A percentile compares a stretch with the other conserved stretches of the same genome.
phyloP scores from a whole-genome alignment of 2,888 invertebrate species.

The Limnephilus auricula region DNA sequence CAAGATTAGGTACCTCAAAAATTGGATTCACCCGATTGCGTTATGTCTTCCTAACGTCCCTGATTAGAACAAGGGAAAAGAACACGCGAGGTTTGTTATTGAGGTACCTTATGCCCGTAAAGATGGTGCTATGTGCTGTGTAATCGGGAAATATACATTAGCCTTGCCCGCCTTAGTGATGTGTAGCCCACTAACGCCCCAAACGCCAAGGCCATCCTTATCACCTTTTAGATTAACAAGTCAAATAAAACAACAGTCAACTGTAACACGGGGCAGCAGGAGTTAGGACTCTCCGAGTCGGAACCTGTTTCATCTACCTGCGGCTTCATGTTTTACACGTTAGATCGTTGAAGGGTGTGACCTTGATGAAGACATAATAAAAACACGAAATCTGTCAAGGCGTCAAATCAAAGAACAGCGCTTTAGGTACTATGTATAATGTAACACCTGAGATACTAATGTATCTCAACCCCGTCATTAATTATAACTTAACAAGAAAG shows the following conservation, averaged over 20 bases:
- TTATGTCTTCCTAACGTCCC: not conserved
- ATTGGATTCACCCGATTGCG: not conserved
- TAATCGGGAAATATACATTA: not conserved
- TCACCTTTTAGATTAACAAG: not conserved
- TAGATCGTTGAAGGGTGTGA: not conserved
- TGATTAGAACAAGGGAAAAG: not conserved
- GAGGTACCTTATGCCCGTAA: not conserved
- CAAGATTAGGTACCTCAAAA: not conserved
- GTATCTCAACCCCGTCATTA: not conserved
- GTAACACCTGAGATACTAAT: not conserved
- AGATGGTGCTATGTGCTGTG: not conserved
- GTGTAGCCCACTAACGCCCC: not conserved
- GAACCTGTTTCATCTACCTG: not conserved
- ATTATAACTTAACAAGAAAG: not conserved
- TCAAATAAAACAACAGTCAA: conserved; percentile 7
- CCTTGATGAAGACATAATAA: not conserved
- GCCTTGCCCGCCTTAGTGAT: not conserved
- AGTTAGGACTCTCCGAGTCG: not conserved
- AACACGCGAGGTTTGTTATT: not conserved
- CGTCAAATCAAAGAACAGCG: not conserved
- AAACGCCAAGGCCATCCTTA: conserved; percentile 14
- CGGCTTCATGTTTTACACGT: not conserved
- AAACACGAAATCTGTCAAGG: not conserved
- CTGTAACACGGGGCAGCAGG: not conserved
- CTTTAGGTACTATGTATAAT: not conserved